phyloP scores from a whole-genome alignment of 2,797 vertebrate genomes.

The Morelia viridis region DNA sequence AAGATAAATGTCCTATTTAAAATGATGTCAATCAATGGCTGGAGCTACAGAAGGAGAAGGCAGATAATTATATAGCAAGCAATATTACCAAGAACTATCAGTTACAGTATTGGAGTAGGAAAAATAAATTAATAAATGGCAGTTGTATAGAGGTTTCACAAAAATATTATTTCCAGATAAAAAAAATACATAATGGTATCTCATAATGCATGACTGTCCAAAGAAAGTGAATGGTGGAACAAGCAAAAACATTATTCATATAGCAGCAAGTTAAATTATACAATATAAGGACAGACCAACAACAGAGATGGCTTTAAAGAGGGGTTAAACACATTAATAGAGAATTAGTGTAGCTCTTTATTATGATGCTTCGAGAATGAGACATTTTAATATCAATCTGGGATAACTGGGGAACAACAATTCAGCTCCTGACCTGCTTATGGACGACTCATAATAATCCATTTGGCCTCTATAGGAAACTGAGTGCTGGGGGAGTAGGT shows the following conservation, averaged over 20 bases:
- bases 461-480: neutral
- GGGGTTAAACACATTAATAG: neutral
- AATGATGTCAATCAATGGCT: neutral
- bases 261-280: neutral
- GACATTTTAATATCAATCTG: neutral
- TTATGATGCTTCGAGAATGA: neutral
- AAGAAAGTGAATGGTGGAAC: neutral
- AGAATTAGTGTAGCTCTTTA: neutral
- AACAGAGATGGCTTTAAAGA: neutral
- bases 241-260: neutral
- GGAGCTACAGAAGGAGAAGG: neutral
- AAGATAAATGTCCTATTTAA: neutral
- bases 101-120: conserved; percentile 16
- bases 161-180: neutral
- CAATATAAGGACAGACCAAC: neutral
- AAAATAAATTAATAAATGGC: conserved; percentile 23
- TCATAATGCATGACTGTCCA: neutral
- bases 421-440: neutral
- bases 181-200: neutral
- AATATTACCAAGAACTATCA: neutral
- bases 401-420: neutral
- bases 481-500: neutral
- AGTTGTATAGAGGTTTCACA: conserved; percentile 36
- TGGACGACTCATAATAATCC: neutral
- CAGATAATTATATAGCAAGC: conserved; percentile 25